phyloP scores from a whole-genome alignment of 2,888 invertebrate genomes.

The Priocnemis perturbator region DNA sequence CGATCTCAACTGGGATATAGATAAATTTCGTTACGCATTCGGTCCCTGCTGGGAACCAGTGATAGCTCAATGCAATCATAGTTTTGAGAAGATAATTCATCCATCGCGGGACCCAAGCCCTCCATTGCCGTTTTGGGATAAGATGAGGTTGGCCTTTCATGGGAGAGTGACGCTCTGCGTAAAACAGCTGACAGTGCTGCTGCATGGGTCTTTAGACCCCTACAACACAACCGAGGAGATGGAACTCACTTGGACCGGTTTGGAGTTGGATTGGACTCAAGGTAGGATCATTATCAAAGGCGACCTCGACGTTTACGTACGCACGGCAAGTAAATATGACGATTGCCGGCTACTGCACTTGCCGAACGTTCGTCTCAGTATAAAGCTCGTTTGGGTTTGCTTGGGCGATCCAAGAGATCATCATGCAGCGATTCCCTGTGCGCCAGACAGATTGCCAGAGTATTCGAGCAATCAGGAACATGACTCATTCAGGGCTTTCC shows the following conservation, averaged over 20 bases:
- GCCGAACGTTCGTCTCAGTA: conserved; percentile 89
- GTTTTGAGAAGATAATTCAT: conserved; percentile 91
- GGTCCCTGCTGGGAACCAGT: conserved; percentile 99
- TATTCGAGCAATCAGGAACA: conserved; percentile 97
- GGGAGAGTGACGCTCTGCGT: conserved; percentile 93
- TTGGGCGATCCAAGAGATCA: conserved; percentile 96
- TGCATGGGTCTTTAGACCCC: conserved; percentile 97
- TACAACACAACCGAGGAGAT: conserved; percentile 99
- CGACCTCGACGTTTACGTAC: conserved; percentile 94
- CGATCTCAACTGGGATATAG: conserved; percentile 95
- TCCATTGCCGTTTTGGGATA: conserved; percentile 98
- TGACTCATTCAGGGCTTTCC: conserved; percentile 96
- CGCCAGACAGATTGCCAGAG: conserved; percentile 96
- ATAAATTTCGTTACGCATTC: conserved; percentile 93
- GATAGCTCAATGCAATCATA: conserved; percentile 90
- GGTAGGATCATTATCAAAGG: conserved; percentile 95
- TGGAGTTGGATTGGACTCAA: conserved; percentile 97
- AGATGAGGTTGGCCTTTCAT: conserved; percentile 92
- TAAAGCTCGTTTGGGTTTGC: conserved; percentile 93
- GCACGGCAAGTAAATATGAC: conserved; percentile 99
- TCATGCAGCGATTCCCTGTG: conserved; percentile 95
- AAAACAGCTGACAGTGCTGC: conserved; percentile 90
- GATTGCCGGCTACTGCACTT: conserved; percentile 95
- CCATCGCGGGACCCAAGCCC: conserved; percentile 95
- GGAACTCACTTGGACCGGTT: conserved; percentile 96